phyloP scores from a whole-genome alignment of 2,888 invertebrate genomes.

The Junonia oenone region DNA sequence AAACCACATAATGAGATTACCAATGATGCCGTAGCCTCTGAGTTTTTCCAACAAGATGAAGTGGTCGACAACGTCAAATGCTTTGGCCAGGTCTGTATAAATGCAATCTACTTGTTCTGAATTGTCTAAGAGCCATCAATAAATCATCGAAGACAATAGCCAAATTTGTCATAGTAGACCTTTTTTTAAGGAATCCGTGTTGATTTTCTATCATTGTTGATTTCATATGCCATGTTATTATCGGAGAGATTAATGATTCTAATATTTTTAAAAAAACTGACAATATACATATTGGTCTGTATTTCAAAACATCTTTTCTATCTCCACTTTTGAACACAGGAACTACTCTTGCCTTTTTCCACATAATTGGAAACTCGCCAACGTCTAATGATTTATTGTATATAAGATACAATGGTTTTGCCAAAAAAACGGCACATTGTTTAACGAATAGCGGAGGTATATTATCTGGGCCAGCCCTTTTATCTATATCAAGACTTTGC shows the following conservation, averaged over 20 bases:
- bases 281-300: not conserved
- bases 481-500: constrained; percentile 4
- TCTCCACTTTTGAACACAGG: not conserved
- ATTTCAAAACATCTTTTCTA: not conserved
- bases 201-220: not conserved
- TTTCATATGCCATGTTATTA: constrained; percentile 2
- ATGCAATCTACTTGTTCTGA: not conserved
- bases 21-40: not conserved
- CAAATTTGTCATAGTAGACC: not conserved
- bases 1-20: not conserved
- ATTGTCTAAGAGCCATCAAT: not conserved
- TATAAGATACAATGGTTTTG: constrained; percentile 35
- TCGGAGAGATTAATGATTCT: not conserved
- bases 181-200: constrained; percentile 1
- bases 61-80: not conserved
- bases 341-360: not conserved
- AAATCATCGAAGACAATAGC: not conserved
- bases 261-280: not conserved
- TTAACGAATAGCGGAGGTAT: constrained; percentile 15
- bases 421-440: constrained; percentile 1
- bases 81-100: not conserved
- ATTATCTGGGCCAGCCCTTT: constrained; percentile 14
- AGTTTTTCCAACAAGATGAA: not conserved
- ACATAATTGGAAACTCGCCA: not conserved
- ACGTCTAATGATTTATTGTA: not conserved